Percentiles rank a stretch among this genome's conserved stretches.
These are phyloP conservation scores for Cephus pygmeus DNA, from an alignment of 2,888 invertebrate species.

Conservation along the genomic window DNA sequence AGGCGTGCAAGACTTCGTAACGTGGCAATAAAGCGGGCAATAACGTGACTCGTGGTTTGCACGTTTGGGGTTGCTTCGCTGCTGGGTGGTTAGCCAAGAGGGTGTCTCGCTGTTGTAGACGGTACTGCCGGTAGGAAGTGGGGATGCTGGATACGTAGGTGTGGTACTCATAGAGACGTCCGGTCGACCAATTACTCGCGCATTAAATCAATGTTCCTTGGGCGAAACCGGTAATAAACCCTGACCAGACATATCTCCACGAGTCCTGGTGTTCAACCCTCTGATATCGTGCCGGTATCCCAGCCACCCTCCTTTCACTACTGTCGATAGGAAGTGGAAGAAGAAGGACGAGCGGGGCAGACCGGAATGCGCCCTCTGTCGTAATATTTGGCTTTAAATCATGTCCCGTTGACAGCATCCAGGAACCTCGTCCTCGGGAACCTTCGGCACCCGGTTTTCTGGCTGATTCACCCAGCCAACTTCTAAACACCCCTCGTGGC, in stretches of 20 bases:
- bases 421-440: conserved; percentile 4
- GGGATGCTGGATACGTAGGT: conserved; percentile 20
- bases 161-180: conserved; percentile 60
- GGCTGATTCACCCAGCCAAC: conserved; percentile 21
- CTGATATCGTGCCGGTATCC: background rate
- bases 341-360: conserved; percentile 29
- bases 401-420: conserved; percentile 61
- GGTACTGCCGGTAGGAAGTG: conserved; percentile 7
- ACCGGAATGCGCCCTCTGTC: conserved; percentile 59
- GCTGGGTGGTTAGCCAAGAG: conserved; percentile 44
- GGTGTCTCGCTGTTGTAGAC: conserved; percentile 24
- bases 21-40: conserved; percentile 54
- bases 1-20: background rate
- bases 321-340: background rate
- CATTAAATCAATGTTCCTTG: conserved; percentile 65
- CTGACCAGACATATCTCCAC: conserved; percentile 17
- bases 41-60: conserved; percentile 43
- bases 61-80: conserved; percentile 20
- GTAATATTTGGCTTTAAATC: conserved; percentile 67
- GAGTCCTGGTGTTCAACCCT: background rate
- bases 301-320: background rate
- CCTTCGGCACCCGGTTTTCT: background rate
- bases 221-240: conserved; percentile 61
- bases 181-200: conserved; percentile 63
- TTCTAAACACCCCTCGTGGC: conserved; percentile 13